phyloP scores from a whole-genome alignment of 2,797 vertebrate genomes.

The Martes flavigula region DNA sequence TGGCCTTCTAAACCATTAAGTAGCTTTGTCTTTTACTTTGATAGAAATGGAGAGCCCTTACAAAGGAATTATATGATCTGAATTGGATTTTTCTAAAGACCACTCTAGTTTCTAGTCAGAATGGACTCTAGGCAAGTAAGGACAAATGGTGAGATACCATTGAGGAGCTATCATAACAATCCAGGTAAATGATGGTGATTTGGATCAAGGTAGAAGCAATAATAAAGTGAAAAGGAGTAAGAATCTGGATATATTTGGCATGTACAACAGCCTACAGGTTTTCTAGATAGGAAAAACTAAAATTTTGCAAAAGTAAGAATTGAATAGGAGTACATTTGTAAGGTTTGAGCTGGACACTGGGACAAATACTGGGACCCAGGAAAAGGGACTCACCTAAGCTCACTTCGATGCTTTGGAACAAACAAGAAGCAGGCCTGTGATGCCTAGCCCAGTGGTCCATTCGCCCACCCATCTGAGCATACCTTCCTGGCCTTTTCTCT shows the following conservation, averaged over 20 bases:
- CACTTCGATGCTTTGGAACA: neutral
- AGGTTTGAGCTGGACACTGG: too few species aligned
- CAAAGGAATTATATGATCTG: neutral
- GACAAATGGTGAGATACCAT: neutral
- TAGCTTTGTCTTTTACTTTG: neutral
- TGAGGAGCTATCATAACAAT: neutral
- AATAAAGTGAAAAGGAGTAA: neutral
- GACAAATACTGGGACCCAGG: neutral
- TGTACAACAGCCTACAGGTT: neutral
- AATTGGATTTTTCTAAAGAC: neutral
- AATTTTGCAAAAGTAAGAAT: neutral
- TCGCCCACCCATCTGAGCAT: fast-evolving
- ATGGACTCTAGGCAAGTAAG: neutral
- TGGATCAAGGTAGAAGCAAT: neutral
- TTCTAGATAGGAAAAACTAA: neutral
- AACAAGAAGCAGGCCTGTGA: neutral
- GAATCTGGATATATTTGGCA: neutral
- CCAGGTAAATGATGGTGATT: neutral
- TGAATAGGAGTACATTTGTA: neutral
- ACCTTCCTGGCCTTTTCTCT: neutral
- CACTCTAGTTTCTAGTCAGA: neutral
- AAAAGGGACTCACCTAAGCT: neutral
- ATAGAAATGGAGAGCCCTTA: neutral
- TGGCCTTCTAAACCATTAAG: neutral
- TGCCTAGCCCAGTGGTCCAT: neutral